These are phyloP conservation scores for Illadopsis cleaveri DNA, from an alignment of 2,113 vertebrate species.

Conservation along the genomic window DNA sequence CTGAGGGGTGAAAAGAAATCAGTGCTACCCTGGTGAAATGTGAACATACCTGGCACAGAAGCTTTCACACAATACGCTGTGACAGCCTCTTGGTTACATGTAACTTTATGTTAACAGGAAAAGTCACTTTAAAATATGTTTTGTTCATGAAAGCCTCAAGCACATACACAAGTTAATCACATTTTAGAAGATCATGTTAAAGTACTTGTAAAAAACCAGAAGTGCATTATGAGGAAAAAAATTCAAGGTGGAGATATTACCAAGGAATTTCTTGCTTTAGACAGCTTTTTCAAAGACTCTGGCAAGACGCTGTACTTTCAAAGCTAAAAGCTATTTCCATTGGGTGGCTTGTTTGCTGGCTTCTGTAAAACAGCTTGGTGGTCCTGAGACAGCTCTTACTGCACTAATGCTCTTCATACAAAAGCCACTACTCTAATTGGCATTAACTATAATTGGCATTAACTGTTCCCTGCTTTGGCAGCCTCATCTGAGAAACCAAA, in stretches of 20 bases:
- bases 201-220: slow-evolving; percentile 50
- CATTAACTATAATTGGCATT: slow-evolving; percentile 33
- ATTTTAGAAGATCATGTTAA: slow-evolving; percentile 53
- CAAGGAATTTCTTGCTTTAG: slow-evolving; percentile 41
- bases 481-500: neutral
- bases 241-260: slow-evolving; percentile 52
- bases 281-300: slow-evolving; percentile 42
- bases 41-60: slow-evolving; percentile 8
- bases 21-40: neutral
- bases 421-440: slow-evolving; percentile 16
- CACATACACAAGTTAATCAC: slow-evolving; percentile 28
- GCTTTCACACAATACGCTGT: neutral
- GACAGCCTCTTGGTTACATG: slow-evolving; percentile 40
- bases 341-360: neutral
- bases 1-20: neutral
- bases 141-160: slow-evolving; percentile 61
- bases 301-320: slow-evolving; percentile 40
- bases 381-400: neutral
- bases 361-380: slow-evolving; percentile 6
- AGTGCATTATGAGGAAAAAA: slow-evolving; percentile 11
- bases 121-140: slow-evolving; percentile 64
- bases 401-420: slow-evolving; percentile 10
- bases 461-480: slow-evolving; percentile 15
- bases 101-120: slow-evolving; percentile 71
- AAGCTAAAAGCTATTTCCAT: neutral